These are phyloP conservation scores for Protodeltote pygarga DNA, from an alignment of 2,888 invertebrate species.

Conservation along the genomic window DNA sequence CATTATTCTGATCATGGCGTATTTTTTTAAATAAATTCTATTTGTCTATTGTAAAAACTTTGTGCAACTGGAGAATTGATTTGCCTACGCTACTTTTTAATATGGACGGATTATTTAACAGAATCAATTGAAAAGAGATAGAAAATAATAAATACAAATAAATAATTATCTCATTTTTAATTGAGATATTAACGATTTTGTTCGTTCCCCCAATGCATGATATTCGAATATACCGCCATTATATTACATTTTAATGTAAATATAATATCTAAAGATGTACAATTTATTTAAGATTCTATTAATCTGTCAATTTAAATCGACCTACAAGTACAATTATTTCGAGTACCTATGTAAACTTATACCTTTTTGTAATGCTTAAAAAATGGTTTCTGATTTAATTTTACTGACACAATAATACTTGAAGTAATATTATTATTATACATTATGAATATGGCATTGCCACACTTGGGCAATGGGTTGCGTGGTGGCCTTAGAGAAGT, in stretches of 20 bases:
- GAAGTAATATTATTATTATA: no score
- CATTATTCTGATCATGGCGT: constrained; percentile 38
- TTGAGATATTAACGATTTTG: constrained; percentile 24
- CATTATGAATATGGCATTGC: no score
- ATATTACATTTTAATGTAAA: constrained; percentile 2
- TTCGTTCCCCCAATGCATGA: constrained; percentile 21
- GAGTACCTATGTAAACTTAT: no score
- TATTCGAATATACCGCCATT: not conserved
- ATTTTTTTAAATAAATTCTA: constrained; percentile 27
- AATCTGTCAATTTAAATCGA: not conserved
- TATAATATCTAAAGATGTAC: not conserved
- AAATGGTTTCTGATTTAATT: no score
- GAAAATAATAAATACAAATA: constrained; percentile 23
- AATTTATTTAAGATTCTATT: not conserved
- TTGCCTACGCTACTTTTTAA: constrained; percentile 28
- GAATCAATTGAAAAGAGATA: no score
- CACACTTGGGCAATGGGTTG: no score
- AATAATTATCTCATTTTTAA: constrained; percentile 29
- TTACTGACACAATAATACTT: no score
- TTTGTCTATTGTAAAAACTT: no score
- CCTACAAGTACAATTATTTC: no score
- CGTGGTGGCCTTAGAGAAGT: no score
- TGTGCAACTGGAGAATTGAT: constrained; percentile 25
- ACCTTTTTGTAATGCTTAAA: no score
- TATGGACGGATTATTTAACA: constrained; percentile 37